Evolutionary conservation across 2,113 vertebrate genomes (phyloP).

Genomic region (Ciconia maguari): DNA sequence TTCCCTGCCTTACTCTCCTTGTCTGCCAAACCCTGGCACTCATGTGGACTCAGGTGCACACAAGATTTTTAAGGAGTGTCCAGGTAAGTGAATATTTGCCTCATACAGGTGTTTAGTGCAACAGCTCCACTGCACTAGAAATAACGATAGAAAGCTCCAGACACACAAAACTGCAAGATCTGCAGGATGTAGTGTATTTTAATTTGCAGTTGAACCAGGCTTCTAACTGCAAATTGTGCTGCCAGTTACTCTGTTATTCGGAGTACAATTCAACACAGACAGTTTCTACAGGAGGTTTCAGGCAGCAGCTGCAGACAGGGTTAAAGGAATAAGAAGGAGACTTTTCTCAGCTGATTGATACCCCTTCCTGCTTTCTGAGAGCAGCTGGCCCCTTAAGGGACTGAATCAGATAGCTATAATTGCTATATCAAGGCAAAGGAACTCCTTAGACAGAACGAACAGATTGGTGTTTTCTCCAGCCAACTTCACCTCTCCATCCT

Average conservation of each 20-base stretch:
- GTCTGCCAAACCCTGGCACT: neutral
- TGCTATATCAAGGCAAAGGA: neutral
- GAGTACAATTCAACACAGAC: neutral
- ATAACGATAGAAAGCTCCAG: neutral
- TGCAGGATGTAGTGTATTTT: neutral
- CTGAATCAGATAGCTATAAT: neutral
- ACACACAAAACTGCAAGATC: neutral
- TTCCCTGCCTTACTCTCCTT: neutral
- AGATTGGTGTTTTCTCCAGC: neutral
- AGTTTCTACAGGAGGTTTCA: neutral
- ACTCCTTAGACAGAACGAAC: neutral
- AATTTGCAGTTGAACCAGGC: neutral
- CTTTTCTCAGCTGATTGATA: neutral
- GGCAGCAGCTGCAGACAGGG: neutral
- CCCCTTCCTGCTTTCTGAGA: neutral
- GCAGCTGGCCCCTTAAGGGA: neutral
- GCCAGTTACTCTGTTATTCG: neutral
- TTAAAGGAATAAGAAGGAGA: neutral
- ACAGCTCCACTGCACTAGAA: neutral
- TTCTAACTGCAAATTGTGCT: neutral
- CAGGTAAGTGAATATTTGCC: neutral
- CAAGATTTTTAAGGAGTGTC: neutral
- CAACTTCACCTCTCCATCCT: neutral
- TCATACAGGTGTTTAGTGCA: neutral
- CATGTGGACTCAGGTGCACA: too few species aligned